Percentiles rank a stretch among this genome's conserved stretches.
Evolutionary conservation across 35 echinoderm and acorn worm genomes (phyloP).

Genomic region (Ophiothrix spiculata): DNA sequence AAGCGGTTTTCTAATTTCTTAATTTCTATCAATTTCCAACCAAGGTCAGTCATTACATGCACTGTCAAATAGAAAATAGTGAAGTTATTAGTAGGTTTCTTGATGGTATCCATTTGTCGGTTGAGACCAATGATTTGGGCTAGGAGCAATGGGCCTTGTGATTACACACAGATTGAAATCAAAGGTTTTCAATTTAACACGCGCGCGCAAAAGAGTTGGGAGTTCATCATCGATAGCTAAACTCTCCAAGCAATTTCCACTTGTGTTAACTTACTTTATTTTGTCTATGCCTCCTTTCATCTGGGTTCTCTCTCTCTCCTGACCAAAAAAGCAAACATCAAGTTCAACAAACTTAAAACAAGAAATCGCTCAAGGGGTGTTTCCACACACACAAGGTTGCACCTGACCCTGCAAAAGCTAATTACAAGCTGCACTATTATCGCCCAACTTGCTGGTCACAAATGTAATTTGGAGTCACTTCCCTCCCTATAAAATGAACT

Average conservation of each 20-base stretch:
- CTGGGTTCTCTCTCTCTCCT: neutral
- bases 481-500: neutral
- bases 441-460: neutral
- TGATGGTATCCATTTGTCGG: neutral
- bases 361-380: neutral
- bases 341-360: slow-evolving; percentile 2
- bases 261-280: neutral
- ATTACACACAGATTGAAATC: neutral
- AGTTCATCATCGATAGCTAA: neutral
- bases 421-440: neutral
- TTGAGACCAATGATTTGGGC: neutral
- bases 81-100: no score
- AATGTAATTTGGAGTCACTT: slow-evolving; percentile 1
- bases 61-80: slow-evolving; percentile 9
- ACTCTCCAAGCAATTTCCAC: neutral
- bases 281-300: neutral
- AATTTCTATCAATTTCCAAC: no score
- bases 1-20: neutral
- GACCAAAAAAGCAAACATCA: slow-evolving; percentile 10
- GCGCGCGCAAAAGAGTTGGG: no score
- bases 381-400: neutral
- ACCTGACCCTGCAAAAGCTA: neutral
- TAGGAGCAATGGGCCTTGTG: neutral
- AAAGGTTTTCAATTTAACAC: slow-evolving; percentile 10
- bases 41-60: slow-evolving; percentile 15